Evolutionary conservation across 2,888 invertebrate species (phyloP).

Genomic region (Zaprionus obscuricornis): DNA sequence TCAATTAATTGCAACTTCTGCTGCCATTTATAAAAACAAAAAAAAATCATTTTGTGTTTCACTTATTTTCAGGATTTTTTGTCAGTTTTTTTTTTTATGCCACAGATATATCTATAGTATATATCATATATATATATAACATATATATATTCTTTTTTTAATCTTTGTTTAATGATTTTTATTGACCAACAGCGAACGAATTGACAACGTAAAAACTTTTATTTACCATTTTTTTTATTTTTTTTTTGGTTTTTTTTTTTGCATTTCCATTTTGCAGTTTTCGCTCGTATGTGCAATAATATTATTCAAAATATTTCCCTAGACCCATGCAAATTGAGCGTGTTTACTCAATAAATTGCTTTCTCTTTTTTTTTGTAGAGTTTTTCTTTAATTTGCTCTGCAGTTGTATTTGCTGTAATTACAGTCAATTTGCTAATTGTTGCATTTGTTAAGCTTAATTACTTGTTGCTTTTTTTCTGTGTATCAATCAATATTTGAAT

Average conservation of each 20-base stretch:
- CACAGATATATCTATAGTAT: too few species aligned
- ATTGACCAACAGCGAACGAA: conserved; percentile 22
- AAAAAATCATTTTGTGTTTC: too few species aligned
- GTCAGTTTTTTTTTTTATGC: too few species aligned
- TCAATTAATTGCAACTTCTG: conserved; percentile 51
- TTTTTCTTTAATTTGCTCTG: conserved; percentile 7
- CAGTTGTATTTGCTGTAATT: conserved; percentile 14
- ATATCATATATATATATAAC: too few species aligned
- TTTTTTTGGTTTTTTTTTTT: not conserved
- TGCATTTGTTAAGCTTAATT: conserved; percentile 9
- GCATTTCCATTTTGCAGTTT: too few species aligned
- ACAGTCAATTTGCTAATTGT: conserved; percentile 39
- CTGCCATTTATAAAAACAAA: too few species aligned
- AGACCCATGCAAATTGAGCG: conserved; percentile 28
- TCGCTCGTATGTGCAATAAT: conserved; percentile 28
- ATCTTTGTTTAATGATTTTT: conserved; percentile 25
- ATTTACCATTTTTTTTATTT: conserved; percentile 1
- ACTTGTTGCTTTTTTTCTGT: too few species aligned
- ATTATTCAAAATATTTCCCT: conserved; percentile 33
- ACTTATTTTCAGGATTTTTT: too few species aligned
- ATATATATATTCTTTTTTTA: too few species aligned
- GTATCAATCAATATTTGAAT: too few species aligned
- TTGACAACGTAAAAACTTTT: conserved; percentile 9
- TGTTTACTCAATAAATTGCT: conserved; percentile 42
- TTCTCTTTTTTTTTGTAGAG: conserved; percentile 1